Evolutionary conservation across 2,797 vertebrate genomes (phyloP).

Genomic region (Schizothorax lantsangensis): DNA sequence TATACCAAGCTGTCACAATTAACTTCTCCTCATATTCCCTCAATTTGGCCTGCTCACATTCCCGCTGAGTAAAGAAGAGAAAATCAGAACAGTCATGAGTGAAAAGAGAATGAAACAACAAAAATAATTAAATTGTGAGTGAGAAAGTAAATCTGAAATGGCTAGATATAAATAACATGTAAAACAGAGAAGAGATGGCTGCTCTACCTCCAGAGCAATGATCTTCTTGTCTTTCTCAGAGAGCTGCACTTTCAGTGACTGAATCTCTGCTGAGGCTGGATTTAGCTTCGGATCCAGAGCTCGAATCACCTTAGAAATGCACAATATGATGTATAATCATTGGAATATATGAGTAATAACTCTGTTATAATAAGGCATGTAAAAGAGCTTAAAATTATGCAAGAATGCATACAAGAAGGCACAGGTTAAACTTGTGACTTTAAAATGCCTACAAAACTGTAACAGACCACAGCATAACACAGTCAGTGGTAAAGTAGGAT

Average conservation of each 20-base stretch:
- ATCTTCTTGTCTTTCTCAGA: constrained; percentile 91
- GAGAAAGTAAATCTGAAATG: background rate
- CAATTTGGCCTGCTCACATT: constrained; percentile 91
- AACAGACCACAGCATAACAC: background rate
- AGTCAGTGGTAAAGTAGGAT: background rate
- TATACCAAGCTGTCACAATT: constrained; percentile 97
- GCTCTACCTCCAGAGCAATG: constrained; percentile 87
- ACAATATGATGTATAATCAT: background rate
- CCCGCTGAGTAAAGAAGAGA: constrained; percentile 77
- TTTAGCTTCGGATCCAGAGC: constrained; percentile 96
- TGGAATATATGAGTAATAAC: background rate
- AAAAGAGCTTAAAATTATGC: background rate
- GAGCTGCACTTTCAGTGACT: constrained; percentile 88
- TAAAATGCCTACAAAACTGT: background rate
- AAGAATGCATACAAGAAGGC: background rate
- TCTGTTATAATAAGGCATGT: background rate
- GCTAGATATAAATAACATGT: background rate
- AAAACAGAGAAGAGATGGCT: background rate
- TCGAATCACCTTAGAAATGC: constrained; percentile 87
- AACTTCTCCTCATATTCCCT: constrained; percentile 95
- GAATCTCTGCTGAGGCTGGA: constrained; percentile 96
- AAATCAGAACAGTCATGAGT: background rate
- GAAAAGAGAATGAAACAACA: background rate
- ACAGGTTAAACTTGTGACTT: background rate
- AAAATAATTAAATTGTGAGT: background rate